Base-by-base conservation (phyloP, 2,888 invertebrate species). In the Orchesella flavescens region DNA sequence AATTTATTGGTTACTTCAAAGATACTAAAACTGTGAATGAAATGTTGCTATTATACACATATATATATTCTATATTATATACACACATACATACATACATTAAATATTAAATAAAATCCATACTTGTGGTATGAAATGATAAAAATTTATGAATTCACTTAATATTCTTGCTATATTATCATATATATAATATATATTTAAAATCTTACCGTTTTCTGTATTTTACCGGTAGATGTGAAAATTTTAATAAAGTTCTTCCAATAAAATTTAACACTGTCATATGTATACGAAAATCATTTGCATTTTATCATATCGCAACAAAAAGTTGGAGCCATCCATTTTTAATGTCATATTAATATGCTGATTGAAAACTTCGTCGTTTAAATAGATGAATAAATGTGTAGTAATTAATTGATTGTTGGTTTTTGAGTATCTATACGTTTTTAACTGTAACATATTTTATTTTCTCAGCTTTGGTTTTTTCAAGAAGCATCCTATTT, bases 181-280 rank as follows among this genome's bases (percentile, higher is more conserved):
- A 13, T 24, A 53, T 49, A 19, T 49, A 53, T 53, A 13, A 53
- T 12, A 49, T 49, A 49, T 49, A 12, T n/a, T n/a, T 49, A 7
- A 15, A 49, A 15, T 49, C 12, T 63, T 72, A 72, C 72, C 72
- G 72, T 72, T 24, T 72, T 72, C 72, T 72, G 57, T 72, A 57
- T 72, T 72, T 72, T 72, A 57, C 72, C 72, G 72, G 72, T 72
- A 72, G 57, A 23, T 72, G 9, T 23, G 24, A 12, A 57, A 24
- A 49, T 49, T 24, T 55, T 23, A 57, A 57, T 57, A 57, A 72
- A 72, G 44, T 66, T 66, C 66, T 44, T 66, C 66, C 43, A 63
- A 61, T 61, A 43, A 66, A 66, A 44, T 17, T 43, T 17, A n/a
- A 66, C 10, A 10, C 12, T n/a, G 15, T 53, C n/a, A n/a, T n/a